Percentiles rank a stretch among this genome's conserved stretches.
phyloP scores from a whole-genome alignment of 2,888 invertebrate species.

The Plebejus melissa region DNA sequence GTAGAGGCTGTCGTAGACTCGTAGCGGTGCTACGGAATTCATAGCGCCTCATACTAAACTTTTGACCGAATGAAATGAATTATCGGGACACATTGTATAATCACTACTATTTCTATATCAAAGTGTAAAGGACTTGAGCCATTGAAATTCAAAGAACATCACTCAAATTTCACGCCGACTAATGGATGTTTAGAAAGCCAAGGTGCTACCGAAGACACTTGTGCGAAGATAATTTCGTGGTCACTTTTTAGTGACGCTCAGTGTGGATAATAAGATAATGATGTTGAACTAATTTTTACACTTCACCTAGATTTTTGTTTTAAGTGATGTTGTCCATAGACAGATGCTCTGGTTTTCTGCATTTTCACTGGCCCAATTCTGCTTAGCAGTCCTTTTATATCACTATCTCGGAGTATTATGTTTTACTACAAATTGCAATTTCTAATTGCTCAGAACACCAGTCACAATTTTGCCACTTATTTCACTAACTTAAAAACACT shows the following conservation, averaged over 20 bases:
- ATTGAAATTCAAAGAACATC: slow-evolving; percentile 1
- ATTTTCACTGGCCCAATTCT: not conserved
- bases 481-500: slow-evolving; percentile 9
- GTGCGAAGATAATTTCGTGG: not conserved
- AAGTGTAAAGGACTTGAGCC: not conserved
- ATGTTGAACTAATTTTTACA: not conserved
- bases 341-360: too few relatives aligned
- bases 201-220: slow-evolving; percentile 3
- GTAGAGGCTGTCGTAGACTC: slow-evolving; percentile 3
- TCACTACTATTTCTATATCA: not conserved
- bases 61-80: not conserved
- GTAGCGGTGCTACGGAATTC: slow-evolving; percentile 4
- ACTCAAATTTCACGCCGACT: not conserved
- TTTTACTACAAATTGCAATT: not conserved
- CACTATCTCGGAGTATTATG: not conserved
- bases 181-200: slow-evolving; percentile 1
- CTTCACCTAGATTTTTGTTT: not conserved
- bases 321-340: not conserved
- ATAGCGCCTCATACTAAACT: not conserved
- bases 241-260: not conserved
- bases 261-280: not conserved
- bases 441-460: not conserved
- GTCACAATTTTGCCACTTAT: not conserved
- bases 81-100: too few relatives aligned
- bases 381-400: not conserved